Percentiles rank a stretch among this genome's conserved stretches.
These are phyloP conservation scores for Gorsachius goisagi DNA, from an alignment of 2,113 vertebrate genomes.

Conservation along the genomic window DNA sequence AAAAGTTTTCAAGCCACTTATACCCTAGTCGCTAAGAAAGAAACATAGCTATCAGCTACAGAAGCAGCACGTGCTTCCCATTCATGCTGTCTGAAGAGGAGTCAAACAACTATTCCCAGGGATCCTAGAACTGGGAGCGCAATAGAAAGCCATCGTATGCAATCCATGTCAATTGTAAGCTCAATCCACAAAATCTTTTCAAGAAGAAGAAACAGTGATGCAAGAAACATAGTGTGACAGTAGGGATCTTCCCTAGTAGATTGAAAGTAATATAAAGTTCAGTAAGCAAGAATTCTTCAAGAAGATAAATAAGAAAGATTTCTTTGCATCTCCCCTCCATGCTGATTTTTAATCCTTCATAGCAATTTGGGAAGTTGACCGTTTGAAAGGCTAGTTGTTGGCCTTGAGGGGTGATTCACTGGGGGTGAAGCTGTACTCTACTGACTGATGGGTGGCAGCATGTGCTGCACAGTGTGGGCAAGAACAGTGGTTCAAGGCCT, in stretches of 20 bases:
- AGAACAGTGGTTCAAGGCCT: not conserved
- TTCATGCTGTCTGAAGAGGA: not conserved
- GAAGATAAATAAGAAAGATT: not conserved
- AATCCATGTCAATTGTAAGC: not conserved
- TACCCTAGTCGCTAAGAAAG: not conserved
- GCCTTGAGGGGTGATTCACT: not conserved
- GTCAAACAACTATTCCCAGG: not conserved
- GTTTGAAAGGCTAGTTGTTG: not conserved
- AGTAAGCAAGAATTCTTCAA: not conserved
- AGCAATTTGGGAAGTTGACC: not conserved
- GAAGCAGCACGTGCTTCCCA: not conserved
- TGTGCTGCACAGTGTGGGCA: not conserved
- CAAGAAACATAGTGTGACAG: not conserved
- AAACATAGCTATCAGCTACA: not conserved
- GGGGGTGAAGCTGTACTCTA: not conserved
- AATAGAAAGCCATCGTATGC: not conserved
- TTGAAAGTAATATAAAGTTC: not conserved
- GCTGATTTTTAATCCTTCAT: not conserved
- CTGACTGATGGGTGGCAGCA: not conserved
- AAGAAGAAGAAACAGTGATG: not conserved
- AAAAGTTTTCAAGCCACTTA: not conserved
- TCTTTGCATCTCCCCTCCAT: not conserved
- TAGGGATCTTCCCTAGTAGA: not conserved
- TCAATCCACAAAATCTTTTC: not conserved
- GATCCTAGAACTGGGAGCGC: not conserved